Evolutionary conservation across 1,140 invertebrate genomes (phyloP), one percentile per base, ranked within the genome.

Genomic region (Microplitis demolitor): DNA sequence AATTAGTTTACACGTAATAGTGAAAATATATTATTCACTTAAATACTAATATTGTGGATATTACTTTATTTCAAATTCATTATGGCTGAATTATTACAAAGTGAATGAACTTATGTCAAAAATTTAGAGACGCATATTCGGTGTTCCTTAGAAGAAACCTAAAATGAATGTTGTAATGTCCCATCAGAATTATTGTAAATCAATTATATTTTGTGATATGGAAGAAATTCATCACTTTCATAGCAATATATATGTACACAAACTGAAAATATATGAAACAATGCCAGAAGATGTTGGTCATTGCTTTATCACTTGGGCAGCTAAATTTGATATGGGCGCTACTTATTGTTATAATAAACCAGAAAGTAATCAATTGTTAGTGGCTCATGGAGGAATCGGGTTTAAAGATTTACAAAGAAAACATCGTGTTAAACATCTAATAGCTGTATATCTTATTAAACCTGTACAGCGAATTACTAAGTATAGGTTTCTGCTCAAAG

Each of bases 391-490:
- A 39, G 96, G 96, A 51, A 91, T 90, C 50, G 97, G 94, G 87
- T 98, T 97, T 84, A 96, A 98, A 84, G 93, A 96, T 83, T 87
- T 96, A 64, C 94, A 95, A 80, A 93, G 93, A 63, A 93, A 93
- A 82, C 89, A 94, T 82, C 90, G 91, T 82, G 90, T 99, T 6
- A 96, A 97, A 80, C 97, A 99, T 90, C 97, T 98, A 0, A 92
- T 99, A 64, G 95, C 96, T 45, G 97, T 98, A 0, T 99, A 98
- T 88, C 89, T 99, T 24, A 98, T 99, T 69, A 99, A 99, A 88
- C 98, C 98, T 13, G 97, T 99, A 39, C 98, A 99, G 88, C 90
- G 98, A 78, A 99, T 99, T 75, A 99, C 98, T 37, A 99, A 99
- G 88, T 99, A 99, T 87, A 98, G 99, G 84, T 88, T 99, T 71